These are phyloP conservation scores for Cataglyphis altisquamis DNA, from an alignment of 2,888 invertebrate genomes.

Conservation along the genomic window DNA sequence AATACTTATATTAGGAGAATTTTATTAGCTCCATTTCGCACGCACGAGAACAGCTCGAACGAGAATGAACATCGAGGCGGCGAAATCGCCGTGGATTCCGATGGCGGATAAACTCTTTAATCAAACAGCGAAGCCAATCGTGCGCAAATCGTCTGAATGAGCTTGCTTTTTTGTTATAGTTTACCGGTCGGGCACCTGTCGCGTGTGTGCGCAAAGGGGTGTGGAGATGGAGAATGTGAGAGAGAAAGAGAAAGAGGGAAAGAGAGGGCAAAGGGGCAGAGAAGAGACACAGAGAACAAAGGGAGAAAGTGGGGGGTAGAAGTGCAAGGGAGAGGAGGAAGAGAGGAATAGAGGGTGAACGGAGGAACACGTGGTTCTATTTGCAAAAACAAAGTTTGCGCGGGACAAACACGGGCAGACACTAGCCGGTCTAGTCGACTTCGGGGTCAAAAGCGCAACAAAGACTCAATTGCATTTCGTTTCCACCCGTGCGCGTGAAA, in stretches of 20 bases:
- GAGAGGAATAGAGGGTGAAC: conserved; percentile 68
- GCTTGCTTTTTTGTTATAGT: conserved; percentile 75
- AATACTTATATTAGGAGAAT: conserved; percentile 12
- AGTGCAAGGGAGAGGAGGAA: conserved; percentile 61
- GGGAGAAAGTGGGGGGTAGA: conserved; percentile 57
- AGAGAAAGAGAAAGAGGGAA: conserved; percentile 38
- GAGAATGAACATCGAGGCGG: conserved; percentile 40
- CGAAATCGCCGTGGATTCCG: conserved; percentile 49
- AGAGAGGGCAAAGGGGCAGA: conserved; percentile 56
- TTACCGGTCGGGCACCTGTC: conserved; percentile 79
- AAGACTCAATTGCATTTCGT: conserved; percentile 79
- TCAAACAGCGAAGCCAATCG: conserved; percentile 68
- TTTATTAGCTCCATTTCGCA: conserved; percentile 33
- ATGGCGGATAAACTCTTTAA: conserved; percentile 53
- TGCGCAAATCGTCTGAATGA: conserved; percentile 74
- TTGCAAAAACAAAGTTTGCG: conserved; percentile 85
- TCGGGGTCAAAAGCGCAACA: conserved; percentile 83
- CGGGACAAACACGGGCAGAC: conserved; percentile 83
- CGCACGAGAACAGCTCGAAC: conserved; percentile 16
- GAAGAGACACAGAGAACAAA: conserved; percentile 54
- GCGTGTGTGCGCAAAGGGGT: conserved; percentile 78
- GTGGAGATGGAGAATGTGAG: conserved; percentile 64
- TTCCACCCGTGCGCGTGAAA: conserved; percentile 65
- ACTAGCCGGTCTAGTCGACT: conserved; percentile 79
- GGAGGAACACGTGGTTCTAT: conserved; percentile 83